Evolutionary conservation across 2,113 vertebrate species (phyloP), one percentile per base, ranked within the genome.

Genomic region (Microcebus tavaratra): DNA sequence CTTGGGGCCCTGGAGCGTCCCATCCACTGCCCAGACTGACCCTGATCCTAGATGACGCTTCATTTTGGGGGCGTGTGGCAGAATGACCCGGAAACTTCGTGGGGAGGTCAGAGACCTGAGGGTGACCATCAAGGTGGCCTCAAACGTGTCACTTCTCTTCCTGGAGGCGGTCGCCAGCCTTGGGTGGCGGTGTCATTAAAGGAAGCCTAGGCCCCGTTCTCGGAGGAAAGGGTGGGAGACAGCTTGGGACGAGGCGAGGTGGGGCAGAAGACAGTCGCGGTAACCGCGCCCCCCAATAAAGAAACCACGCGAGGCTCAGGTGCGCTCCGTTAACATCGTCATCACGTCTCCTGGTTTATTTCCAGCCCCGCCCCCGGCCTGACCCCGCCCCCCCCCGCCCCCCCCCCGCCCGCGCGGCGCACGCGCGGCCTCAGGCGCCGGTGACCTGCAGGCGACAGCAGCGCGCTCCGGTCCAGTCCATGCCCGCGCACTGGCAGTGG

Each of bases 401-500:
- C n/a, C n/a, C n/a, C 45, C 3, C 0, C 0, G 0, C 53, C 18
- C 1, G 4, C 36, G 0, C 23, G 0, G 5, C 14, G 2, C 17
- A n/a, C 3, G 3, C 5, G 21, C 45, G 45, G 4, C 7, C 17
- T 93, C 90, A 89, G 79, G 39, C 11, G 10, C 55, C 10, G 10
- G 14, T 0, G 6, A 2, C 2, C 6, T 0, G 6, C 45, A 91
- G 0, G 11, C 50, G 70, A 29, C 98, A 98, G 90, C 98, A 97
- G 23, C 80, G 95, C 0, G 96, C 97, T 2, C 55, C 45, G 0
- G 97, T 97, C 98, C 98, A 98, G 78, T 98, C 97, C 18, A 95
- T 96, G 31, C 18, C 18, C 0, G 14, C 4, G 34, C 97, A 97
- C 63, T 97, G 97, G 90, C 97, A 98, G 80, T 98, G 97, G 45